Conservation (phyloP, 64 coral and sea anemone species). For the Pocillopora damicornis region DNA sequence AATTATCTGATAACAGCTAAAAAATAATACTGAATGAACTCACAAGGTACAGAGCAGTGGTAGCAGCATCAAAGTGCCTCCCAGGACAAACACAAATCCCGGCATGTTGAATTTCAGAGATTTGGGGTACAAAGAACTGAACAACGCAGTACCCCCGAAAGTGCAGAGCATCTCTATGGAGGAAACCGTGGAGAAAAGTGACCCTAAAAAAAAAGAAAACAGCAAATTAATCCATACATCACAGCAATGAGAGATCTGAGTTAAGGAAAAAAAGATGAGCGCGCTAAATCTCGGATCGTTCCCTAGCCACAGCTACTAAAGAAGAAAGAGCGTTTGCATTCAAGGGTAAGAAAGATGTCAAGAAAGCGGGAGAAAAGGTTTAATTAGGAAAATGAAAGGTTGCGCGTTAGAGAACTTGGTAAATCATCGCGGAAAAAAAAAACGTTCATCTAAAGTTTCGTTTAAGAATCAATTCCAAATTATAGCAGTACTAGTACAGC, state of each 20-base stretch:
- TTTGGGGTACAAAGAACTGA: conserved; percentile 59
- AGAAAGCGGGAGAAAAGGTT: too few species aligned
- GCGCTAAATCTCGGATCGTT: too few species aligned
- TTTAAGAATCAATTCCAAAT: too few species aligned
- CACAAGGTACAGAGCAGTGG: conserved; percentile 63
- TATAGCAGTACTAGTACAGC: not conserved
- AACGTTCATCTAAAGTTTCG: too few species aligned
- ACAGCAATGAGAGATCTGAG: not conserved
- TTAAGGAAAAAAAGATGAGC: too few species aligned
- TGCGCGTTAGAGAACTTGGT: too few species aligned
- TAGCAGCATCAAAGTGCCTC: conserved; percentile 20
- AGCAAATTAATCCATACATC: not conserved
- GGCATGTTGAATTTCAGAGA: conserved; percentile 52
- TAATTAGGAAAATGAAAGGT: too few species aligned
- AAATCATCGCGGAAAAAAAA: too few species aligned
- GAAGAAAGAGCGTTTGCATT: too few species aligned
- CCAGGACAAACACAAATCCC: conserved; percentile 75
- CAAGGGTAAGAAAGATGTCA: too few species aligned
- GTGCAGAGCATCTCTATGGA: conserved; percentile 62
- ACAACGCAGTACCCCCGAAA: conserved; percentile 44
- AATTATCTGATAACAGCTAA: not conserved
- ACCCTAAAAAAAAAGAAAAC: conserved; percentile 47
- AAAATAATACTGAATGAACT: conserved; percentile 18
- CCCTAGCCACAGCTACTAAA: too few species aligned
- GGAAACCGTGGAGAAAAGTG: conserved; percentile 64